Percentiles rank a stretch among this genome's conserved stretches.
Evolutionary conservation across 2,113 vertebrate species (phyloP).

Genomic region (Cephalopterus ornatus): DNA sequence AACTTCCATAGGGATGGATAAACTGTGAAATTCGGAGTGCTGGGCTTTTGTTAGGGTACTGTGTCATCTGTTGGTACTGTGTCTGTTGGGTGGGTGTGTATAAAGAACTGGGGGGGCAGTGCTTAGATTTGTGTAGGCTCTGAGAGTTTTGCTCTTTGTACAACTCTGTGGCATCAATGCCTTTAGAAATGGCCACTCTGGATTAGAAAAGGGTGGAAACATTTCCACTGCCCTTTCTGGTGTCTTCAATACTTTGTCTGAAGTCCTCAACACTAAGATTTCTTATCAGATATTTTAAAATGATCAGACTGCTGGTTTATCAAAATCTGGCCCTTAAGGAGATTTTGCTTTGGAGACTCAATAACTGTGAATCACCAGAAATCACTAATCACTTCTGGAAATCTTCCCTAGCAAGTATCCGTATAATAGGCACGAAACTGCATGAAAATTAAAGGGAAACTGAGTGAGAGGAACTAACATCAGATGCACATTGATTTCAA

Average conservation of each 20-base stretch:
- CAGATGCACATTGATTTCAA: background rate
- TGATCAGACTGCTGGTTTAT: background rate
- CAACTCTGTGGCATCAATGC: background rate
- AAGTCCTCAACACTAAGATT: background rate
- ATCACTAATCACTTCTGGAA: background rate
- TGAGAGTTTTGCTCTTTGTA: background rate
- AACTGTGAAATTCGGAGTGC: background rate
- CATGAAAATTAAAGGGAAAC: background rate
- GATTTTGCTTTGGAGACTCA: background rate
- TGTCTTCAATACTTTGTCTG: background rate
- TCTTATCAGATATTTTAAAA: background rate
- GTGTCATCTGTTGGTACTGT: too few relatives aligned
- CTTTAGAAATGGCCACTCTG: background rate
- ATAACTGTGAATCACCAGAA: background rate
- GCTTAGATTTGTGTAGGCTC: background rate
- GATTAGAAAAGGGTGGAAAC: background rate
- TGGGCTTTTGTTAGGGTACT: background rate
- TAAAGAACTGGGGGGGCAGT: background rate
- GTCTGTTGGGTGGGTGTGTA: rapidly evolving
- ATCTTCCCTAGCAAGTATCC: background rate
- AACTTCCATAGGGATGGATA: background rate
- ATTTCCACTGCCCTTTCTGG: background rate
- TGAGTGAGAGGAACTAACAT: background rate
- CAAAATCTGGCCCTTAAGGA: background rate
- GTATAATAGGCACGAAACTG: background rate